Evolutionary conservation across 2,888 invertebrate genomes (phyloP).

Genomic region (Deroplatys truncata): DNA sequence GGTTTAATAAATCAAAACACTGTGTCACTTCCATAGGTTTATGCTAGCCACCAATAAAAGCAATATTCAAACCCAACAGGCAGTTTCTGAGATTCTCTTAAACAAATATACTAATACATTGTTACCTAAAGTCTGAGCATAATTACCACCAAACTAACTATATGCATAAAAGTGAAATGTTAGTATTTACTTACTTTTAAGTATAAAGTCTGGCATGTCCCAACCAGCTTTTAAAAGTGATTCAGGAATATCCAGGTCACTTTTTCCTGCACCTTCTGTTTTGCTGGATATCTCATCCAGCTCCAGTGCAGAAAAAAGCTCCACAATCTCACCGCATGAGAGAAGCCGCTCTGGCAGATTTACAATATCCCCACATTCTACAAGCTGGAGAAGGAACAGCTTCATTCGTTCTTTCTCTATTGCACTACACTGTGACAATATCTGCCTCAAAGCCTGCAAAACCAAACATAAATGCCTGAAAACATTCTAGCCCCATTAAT

Average conservation of each 20-base stretch:
- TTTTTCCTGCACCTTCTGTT: constrained; percentile 25
- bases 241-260: constrained; percentile 43
- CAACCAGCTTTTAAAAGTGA: constrained; percentile 45
- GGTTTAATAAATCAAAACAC: no score
- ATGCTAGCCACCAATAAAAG: no score
- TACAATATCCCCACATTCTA: constrained; percentile 39
- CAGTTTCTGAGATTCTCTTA: no score
- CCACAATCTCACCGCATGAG: constrained; percentile 39
- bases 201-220: constrained; percentile 41
- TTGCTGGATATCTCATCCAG: constrained; percentile 41
- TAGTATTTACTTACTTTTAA: constrained; percentile 23
- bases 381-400: constrained; percentile 45
- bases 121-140: no score
- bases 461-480: neutral
- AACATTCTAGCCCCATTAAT: no score
- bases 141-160: no score
- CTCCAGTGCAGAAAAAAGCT: constrained; percentile 44
- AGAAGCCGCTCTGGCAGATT: constrained; percentile 43
- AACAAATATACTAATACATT: no score
- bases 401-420: constrained; percentile 44
- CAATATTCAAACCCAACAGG: no score
- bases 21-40: no score
- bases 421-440: constrained; percentile 24
- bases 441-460: constrained; percentile 23
- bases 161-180: no score